A percentile compares a stretch with the other conserved stretches of the same genome.
phyloP scores from a whole-genome alignment of 2,888 invertebrate genomes.

The Furcula furcula region DNA sequence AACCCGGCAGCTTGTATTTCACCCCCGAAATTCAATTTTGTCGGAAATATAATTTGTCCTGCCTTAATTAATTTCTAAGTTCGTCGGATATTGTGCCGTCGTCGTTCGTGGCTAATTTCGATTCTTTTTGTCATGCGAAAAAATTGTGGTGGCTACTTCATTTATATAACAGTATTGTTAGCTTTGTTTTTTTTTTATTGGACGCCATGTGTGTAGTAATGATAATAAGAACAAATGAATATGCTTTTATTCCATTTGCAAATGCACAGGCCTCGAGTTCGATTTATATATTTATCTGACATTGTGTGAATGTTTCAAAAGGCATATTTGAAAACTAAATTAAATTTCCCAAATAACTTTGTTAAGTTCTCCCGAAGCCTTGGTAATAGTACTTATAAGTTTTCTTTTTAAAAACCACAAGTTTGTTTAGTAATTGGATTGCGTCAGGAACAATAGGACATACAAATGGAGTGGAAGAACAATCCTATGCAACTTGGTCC shows the following conservation, averaged over 20 bases:
- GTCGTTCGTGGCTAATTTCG: constrained; percentile 41
- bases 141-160: too few relatives aligned
- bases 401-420: constrained; percentile 43
- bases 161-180: too few relatives aligned
- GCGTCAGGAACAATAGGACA: constrained; percentile 46
- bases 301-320: constrained; percentile 8
- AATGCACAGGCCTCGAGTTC: constrained; percentile 14
- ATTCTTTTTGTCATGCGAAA: constrained; percentile 37
- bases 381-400: not conserved
- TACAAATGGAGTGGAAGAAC: constrained; percentile 20
- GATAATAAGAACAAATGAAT: not conserved
- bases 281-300: constrained; percentile 15
- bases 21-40: constrained; percentile 47
- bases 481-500: constrained; percentile 8
- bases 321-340: not conserved
- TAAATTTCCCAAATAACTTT: not conserved
- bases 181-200: too few relatives aligned
- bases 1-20: constrained; percentile 42
- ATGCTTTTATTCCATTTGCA: constrained; percentile 8
- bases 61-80: constrained; percentile 59
- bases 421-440: constrained; percentile 54
- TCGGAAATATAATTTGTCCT: constrained; percentile 53
- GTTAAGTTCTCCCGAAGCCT: not conserved
- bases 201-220: not conserved
- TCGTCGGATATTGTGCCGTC: constrained; percentile 37